These are phyloP conservation scores for mouse (Mus musculus) DNA, from an alignment of 2,113 vertebrate genomes.

Conservation along the genomic window GRCm39 chr14:21024001-21024500, in stretches of 20 bases:
- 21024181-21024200: not conserved
- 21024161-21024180: not conserved
- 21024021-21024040: conserved; percentile 22
- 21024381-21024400: too few species aligned
- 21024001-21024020: conserved; percentile 49
- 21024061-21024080: conserved; percentile 37
- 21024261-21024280: not conserved
- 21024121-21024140: not conserved
- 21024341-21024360: not conserved
- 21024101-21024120: not conserved
- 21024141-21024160: not conserved
- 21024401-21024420: too few species aligned
- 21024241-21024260: not conserved
- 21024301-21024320: not conserved
- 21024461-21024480: not conserved
- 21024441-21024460: not conserved
- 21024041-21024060: conserved; percentile 42
- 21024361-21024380: not conserved
- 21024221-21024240: not conserved
- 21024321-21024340: not conserved
- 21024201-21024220: not conserved
- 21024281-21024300: too few species aligned
- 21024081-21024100: not conserved
- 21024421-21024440: too few species aligned
- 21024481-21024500: not conserved